Evolutionary conservation across 2,113 vertebrate genomes (phyloP), one percentile per base, ranked within the genome.

Genomic region (Anguilla rostrata): DNA sequence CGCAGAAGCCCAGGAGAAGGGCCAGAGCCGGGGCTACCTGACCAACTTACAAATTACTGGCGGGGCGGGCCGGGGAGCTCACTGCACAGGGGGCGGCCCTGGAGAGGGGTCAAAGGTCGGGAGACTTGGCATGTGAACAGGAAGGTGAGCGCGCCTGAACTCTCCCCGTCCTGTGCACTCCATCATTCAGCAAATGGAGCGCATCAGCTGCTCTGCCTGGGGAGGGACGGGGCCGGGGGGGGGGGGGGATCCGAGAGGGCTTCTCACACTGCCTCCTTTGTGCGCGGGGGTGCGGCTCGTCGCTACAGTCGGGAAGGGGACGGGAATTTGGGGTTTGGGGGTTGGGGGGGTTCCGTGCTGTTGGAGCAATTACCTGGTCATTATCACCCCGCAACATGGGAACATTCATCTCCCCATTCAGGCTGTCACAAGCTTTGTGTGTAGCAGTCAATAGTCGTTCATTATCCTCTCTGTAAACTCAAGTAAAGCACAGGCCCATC

Each of bases 181-280:
- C 97, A 96, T 98, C 98, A 98, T 96, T 93, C 95, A 96, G 95
- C 95, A 97, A 99, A 98, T 98, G 97, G 97, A 96, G 96, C 97
- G 98, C 92, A 96, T 96, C 97, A 94, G 83, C 90, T 94, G 91
- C 93, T 12, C n/a, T 2, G 71, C 71, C 71, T 14, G n/a, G 26
- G 26, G n/a, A 75, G 71, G n/a, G 71, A 12, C 6, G 95, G 96
- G 96, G 96, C 96, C 96, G 95, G 92, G 94, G 94, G 84, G 81
- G 91, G 87, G 88, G 90, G 91, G 0, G 16, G 78, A 39, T 41
- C 39, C 57, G 39, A 60, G 39, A 66, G 71, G 71, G 71, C 85
- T 56, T 43, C 85, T 81, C 85, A 86, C 85, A 86, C 78, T 86
- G 85, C 39, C 49, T 71, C 78, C 84, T 81, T 79, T 85, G 84